phyloP scores from a whole-genome alignment of 2,888 invertebrate species.

The Microplitis deprimator region DNA sequence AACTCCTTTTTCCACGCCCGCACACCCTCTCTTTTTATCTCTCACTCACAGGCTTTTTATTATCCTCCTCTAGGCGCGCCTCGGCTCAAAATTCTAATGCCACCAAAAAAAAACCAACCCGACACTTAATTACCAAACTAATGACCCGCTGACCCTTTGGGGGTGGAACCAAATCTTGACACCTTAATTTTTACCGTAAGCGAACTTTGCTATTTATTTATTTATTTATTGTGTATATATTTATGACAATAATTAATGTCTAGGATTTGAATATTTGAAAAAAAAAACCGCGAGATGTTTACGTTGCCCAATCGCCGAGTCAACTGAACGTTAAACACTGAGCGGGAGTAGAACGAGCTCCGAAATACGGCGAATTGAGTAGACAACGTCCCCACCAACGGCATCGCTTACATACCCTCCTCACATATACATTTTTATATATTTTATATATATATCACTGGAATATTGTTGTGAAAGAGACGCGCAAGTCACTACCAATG shows the following conservation, averaged over 20 bases:
- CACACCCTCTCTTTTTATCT: slow-evolving; percentile 43
- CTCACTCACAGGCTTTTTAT: slow-evolving; percentile 38
- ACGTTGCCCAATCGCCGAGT: slow-evolving; percentile 46
- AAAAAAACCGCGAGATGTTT: neutral
- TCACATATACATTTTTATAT: neutral
- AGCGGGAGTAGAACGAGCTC: slow-evolving; percentile 15
- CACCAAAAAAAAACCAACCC: slow-evolving; percentile 2
- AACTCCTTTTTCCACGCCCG: slow-evolving; percentile 50
- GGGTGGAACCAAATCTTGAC: no score
- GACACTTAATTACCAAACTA: neutral
- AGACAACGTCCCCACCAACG: slow-evolving; percentile 18
- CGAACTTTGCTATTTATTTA: neutral
- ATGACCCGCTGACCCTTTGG: no score
- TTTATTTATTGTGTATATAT: neutral
- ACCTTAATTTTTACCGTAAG: no score
- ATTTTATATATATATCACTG: neutral
- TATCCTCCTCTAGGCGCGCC: slow-evolving; percentile 35
- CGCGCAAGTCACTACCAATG: neutral
- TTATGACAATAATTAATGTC: neutral
- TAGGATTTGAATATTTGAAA: neutral
- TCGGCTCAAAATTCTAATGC: slow-evolving; percentile 23
- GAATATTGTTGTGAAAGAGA: neutral
- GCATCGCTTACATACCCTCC: neutral
- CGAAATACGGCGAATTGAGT: slow-evolving; percentile 27
- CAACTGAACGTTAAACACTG: slow-evolving; percentile 43